Base-by-base conservation (phyloP, 2,113 vertebrate species). In the Macrotus californicus region DNA sequence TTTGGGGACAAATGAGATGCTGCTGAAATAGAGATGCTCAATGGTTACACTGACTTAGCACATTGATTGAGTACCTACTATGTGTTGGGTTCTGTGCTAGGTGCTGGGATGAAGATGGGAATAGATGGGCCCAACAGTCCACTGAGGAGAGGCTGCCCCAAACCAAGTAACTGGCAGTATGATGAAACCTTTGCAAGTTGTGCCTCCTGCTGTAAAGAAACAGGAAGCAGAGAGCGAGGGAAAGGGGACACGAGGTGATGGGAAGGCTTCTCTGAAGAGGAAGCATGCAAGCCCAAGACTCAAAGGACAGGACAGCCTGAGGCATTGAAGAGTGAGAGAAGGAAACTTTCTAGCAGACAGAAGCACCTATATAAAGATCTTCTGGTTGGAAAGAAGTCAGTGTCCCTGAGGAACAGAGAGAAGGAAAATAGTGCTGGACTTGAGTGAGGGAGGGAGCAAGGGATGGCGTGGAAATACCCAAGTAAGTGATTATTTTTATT, bases 41-140 rank as follows among this genome's bases (percentile, higher is more conserved):
- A 0, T 26, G 46, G 13, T 75, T 24, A 26, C 24, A 6, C 6
- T 0, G 12, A 31, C 26, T 24, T 24, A 5, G 5, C 26, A 9
- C 11, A 12, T 52, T 43, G 24, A 3, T 12, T 19, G 56, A 56
- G 46, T 15, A 26, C 50, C 79, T 77, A 10, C 31, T 46, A 3
- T 4, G 15, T 31, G 34, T 15, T 16, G 13, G 31, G 8, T 7
- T 1, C 21, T 5, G 10, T 26, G 46, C 12, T 43, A 1, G 70
- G 69, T 22, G 16, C 41, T 26, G 24, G 16, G 54, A 34, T 7
- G 22, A 54, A 54, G 29, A 34, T 8, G 6, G 54, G 43, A 24
- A 14, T 16, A 16, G 9, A 3, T 7, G 29, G 46, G 59, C 7
- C 3, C 0, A 15, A 31, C 14, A 3, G 0, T 12, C 26, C 39